Evolutionary conservation across 2,888 invertebrate genomes (phyloP).

Genomic region (Acleris sparsana): DNA sequence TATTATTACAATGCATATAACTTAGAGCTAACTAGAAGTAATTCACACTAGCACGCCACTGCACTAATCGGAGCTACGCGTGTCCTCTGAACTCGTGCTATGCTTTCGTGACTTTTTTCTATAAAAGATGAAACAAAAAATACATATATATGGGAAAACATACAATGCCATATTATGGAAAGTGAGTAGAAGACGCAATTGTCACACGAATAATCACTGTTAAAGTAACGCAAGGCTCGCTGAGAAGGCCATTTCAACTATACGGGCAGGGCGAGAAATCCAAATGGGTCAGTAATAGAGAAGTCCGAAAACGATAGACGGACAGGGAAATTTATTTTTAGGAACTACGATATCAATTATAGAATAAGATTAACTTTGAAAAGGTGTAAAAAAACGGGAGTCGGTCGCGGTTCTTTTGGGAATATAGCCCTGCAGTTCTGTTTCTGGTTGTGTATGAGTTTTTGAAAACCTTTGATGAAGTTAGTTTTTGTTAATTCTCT

Average conservation of each 20-base stretch:
- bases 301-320: too few species aligned
- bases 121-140: constrained; percentile 68
- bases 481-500: too few species aligned
- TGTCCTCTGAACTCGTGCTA: constrained; percentile 79
- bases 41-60: constrained; percentile 62
- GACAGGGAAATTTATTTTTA: too few species aligned
- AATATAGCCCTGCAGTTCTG: too few species aligned
- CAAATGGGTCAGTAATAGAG: too few species aligned
- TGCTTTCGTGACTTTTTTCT: constrained; percentile 80
- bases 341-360: too few species aligned
- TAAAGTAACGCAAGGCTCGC: background rate
- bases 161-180: constrained; percentile 50
- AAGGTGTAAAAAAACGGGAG: too few species aligned
- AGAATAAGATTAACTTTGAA: too few species aligned
- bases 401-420: too few species aligned
- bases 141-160: constrained; percentile 60
- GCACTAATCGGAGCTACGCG: constrained; percentile 75
- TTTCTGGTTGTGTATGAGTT: too few species aligned
- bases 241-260: background rate
- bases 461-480: too few species aligned
- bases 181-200: background rate
- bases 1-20: constrained; percentile 53
- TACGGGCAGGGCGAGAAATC: too few species aligned
- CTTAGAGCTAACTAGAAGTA: constrained; percentile 55
- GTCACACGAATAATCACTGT: background rate